A percentile compares a stretch with the other conserved stretches of the same genome.
phyloP scores from a whole-genome alignment of 2,113 vertebrate species.

The Pao palembangensis region DNA sequence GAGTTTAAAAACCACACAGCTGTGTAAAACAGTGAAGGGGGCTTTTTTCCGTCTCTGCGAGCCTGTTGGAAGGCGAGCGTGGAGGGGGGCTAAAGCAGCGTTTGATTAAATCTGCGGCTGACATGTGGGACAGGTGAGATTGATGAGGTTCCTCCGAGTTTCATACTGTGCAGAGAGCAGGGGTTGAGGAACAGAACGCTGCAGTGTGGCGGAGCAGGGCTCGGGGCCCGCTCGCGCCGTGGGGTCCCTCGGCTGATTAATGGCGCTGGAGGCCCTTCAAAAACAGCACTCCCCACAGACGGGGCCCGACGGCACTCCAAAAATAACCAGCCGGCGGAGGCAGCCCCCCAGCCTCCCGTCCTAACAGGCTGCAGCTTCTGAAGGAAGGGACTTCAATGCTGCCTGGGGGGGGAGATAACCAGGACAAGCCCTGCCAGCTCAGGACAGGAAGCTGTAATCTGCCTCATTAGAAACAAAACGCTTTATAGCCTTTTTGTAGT shows the following conservation, averaged over 20 bases:
- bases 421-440: slow-evolving; percentile 20
- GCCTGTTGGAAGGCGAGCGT: slow-evolving; percentile 50
- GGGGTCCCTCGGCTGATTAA: slow-evolving; percentile 88
- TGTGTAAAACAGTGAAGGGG: too few species aligned
- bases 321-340: slow-evolving; percentile 75
- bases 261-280: slow-evolving; percentile 84
- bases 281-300: slow-evolving; percentile 77
- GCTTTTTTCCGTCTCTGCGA: slow-evolving; percentile 4
- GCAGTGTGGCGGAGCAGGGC: slow-evolving; percentile 78
- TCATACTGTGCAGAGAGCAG: slow-evolving; percentile 83
- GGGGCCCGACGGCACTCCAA: slow-evolving; percentile 71
- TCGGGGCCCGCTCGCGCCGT: slow-evolving; percentile 74
- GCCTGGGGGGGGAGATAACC: slow-evolving; percentile 33
- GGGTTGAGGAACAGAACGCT: slow-evolving; percentile 78
- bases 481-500: slow-evolving; percentile 25
- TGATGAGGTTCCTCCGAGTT: slow-evolving; percentile 95
- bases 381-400: slow-evolving; percentile 46
- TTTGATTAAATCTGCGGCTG: slow-evolving; percentile 86
- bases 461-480: slow-evolving; percentile 51
- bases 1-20: too few species aligned
- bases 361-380: slow-evolving; percentile 65
- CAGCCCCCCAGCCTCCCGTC: slow-evolving; percentile 25
- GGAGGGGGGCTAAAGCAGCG: slow-evolving; percentile 73
- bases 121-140: slow-evolving; percentile 89
- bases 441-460: slow-evolving; percentile 52